Base-by-base conservation (phyloP, 30 jellyfish, hydroid and myxozoan genomes). In the Nemopilema nomurai region DNA sequence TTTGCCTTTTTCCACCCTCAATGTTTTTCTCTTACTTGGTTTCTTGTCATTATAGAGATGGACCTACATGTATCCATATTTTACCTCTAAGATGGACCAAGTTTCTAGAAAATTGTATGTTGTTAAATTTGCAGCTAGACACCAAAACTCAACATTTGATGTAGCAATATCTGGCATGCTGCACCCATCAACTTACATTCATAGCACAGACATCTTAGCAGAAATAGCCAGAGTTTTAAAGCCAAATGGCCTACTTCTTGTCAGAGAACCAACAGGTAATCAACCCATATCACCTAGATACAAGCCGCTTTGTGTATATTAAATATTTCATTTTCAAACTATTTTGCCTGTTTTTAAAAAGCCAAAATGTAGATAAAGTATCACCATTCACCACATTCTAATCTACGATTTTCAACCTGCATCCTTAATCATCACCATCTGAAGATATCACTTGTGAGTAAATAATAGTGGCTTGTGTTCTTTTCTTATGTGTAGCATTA, bases 101-200 rank as follows among this genome's bases (percentile, higher is more conserved):
- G n/a, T n/a, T 23, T 21, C 74, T 20, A 8, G 41, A 64, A 20
- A n/a, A 41, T 51, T 8, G 64, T 76, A n/a, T n/a, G n/a, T n/a
- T n/a, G n/a, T n/a, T n/a, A n/a, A n/a, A n/a, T n/a, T n/a, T n/a
- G 52, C 69, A 91, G 96, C 98, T 29, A 74, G 81, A 67, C 97
- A 89, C 70, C 79, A 53, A 57, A 77, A 64, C 19, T 93, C 98
- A n/a, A 77, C 92, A 0, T 93, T 93, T 80, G 98, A 93, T 76
- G 94, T 89, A 1, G 97, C 91, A 62, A 66, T 93, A 16, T 88
- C 97, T 16, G 98, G 98, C 20, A 71, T 79, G 20, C 81, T 80
- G n/a, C 67, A 96, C 20, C 96, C 98, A 30, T 82, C 90, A 17
- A 51, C 97, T 22, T 82, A 83, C 89, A 82, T 93, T 31, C 94